Evolutionary conservation across 2,113 vertebrate species (phyloP).

Genomic region (Poeciliopsis retropinna): DNA sequence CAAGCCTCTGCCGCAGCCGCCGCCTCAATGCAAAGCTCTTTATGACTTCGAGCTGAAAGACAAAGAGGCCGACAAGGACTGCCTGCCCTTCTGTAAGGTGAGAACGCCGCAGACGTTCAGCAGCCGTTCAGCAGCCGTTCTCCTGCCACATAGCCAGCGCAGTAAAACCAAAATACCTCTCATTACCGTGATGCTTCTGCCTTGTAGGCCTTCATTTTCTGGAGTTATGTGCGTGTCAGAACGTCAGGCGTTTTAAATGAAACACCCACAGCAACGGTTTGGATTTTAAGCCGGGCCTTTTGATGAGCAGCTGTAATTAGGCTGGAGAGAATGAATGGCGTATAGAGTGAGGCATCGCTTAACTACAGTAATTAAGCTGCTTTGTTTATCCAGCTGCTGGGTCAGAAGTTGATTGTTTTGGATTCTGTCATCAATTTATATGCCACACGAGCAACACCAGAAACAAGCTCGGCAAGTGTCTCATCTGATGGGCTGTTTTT

Average conservation of each 20-base stretch:
- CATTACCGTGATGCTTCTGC: slow-evolving; percentile 50
- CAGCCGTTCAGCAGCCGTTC: background rate
- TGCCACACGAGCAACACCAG: slow-evolving; percentile 45
- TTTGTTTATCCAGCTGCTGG: slow-evolving; percentile 44
- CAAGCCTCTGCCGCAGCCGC: slow-evolving; percentile 96
- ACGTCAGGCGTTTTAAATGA: slow-evolving; percentile 28
- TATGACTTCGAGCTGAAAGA: slow-evolving; percentile 99
- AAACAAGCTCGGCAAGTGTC: slow-evolving; percentile 43
- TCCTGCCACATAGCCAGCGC: slow-evolving; percentile 27
- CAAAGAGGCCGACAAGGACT: slow-evolving; percentile 99
- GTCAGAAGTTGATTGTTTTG: slow-evolving; percentile 32
- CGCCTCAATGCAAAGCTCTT: slow-evolving; percentile 98
- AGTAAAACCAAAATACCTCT: slow-evolving; percentile 59
- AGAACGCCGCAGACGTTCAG: slow-evolving; percentile 20
- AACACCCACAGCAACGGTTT: slow-evolving; percentile 45
- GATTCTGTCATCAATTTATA: slow-evolving; percentile 44
- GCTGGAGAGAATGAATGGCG: slow-evolving; percentile 22
- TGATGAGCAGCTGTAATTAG: slow-evolving; percentile 68
- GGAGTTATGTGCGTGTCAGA: slow-evolving; percentile 33
- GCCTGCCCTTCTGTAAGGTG: slow-evolving; percentile 98
- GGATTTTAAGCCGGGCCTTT: slow-evolving; percentile 33
- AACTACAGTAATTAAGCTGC: slow-evolving; percentile 40
- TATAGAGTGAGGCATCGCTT: slow-evolving; percentile 2
- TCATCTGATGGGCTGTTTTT: slow-evolving; percentile 30
- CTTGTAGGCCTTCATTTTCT: slow-evolving; percentile 57